Evolutionary conservation across 2,888 invertebrate genomes (phyloP).

Genomic region (Apomyelois bistriatella): DNA sequence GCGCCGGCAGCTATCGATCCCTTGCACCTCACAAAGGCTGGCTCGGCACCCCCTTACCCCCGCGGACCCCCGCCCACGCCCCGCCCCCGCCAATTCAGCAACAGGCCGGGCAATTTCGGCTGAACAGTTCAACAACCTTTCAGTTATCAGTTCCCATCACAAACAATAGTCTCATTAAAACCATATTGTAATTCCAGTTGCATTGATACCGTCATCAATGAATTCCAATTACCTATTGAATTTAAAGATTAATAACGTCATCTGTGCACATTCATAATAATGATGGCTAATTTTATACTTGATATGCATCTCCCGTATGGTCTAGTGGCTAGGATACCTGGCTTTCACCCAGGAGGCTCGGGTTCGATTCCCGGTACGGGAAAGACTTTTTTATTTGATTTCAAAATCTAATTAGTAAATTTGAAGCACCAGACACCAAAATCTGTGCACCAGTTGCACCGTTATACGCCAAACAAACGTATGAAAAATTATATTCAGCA

Average conservation of each 20-base stretch:
- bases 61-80: background rate
- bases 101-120: constrained; percentile 2
- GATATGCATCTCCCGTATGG: constrained; percentile 67
- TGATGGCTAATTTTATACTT: background rate
- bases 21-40: constrained; percentile 5
- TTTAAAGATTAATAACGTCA: background rate
- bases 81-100: background rate
- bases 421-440: too few species aligned
- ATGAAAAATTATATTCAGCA: background rate
- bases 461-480: too few species aligned
- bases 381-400: constrained; percentile 32
- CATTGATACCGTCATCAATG: background rate
- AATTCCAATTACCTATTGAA: background rate
- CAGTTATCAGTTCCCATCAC: background rate
- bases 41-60: background rate
- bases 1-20: constrained; percentile 8
- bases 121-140: constrained; percentile 5
- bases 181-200: background rate
- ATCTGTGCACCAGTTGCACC: too few species aligned
- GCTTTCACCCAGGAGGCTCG: constrained; percentile 86
- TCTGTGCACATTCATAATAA: background rate
- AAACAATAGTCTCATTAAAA: background rate
- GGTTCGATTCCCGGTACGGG: constrained; percentile 86
- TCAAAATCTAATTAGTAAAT: background rate
- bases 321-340: constrained; percentile 85